A percentile compares a stretch with the other conserved stretches of the same genome.
Evolutionary conservation across 64 coral and sea anemone species (phyloP).

Genomic region (Platygyra sinensis): DNA sequence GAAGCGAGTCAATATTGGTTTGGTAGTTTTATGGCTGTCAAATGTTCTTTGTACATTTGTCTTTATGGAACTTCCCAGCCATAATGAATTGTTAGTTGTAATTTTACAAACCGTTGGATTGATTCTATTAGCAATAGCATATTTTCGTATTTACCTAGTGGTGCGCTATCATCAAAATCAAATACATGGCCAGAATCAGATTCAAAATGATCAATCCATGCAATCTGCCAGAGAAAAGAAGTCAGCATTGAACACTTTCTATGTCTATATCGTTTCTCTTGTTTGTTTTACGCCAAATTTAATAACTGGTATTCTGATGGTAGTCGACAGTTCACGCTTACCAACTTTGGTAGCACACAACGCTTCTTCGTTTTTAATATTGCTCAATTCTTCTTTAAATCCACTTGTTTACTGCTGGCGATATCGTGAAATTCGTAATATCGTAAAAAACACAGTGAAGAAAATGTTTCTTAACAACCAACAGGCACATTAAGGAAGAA

Average conservation of each 20-base stretch:
- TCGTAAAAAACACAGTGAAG: neutral
- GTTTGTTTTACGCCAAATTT: neutral
- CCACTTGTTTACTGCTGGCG: neutral
- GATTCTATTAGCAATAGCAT: neutral
- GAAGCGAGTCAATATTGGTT: neutral
- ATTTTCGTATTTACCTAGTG: neutral
- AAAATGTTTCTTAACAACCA: no score
- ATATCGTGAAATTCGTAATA: neutral
- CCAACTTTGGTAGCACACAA: neutral
- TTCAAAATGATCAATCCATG: neutral
- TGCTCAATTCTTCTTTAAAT: neutral
- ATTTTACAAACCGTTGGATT: neutral
- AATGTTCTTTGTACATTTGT: neutral
- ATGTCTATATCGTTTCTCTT: neutral
- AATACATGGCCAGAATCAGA: neutral
- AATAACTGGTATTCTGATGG: neutral
- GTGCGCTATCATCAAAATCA: neutral
- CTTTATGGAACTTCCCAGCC: neutral
- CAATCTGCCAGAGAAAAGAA: neutral
- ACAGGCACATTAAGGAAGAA: no score
- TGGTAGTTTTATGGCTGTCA: neutral
- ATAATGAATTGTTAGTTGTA: neutral
- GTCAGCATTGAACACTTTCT: neutral
- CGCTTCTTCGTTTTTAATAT: neutral
- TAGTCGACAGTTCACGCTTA: neutral